Evolutionary conservation across 2,888 invertebrate species (phyloP).

Genomic region (Stenchaetothrips biformis): DNA sequence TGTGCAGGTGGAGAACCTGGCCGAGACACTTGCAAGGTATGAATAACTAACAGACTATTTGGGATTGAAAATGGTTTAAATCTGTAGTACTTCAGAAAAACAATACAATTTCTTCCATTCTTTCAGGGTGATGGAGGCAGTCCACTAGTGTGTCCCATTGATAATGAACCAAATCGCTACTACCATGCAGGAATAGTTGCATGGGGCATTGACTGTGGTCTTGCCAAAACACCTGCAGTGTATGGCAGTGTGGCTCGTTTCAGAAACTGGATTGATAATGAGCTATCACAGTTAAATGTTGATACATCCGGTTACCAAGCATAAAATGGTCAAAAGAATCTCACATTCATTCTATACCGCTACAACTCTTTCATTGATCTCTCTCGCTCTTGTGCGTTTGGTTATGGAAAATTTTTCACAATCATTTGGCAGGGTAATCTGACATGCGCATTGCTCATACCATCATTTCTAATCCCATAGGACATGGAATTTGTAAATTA

Average conservation of each 20-base stretch:
- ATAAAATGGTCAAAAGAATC: neutral
- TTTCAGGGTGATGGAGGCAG: constrained; percentile 74
- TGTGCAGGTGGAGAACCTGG: constrained; percentile 75
- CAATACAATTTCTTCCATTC: neutral
- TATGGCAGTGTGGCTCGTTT: constrained; percentile 67
- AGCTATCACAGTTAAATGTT: constrained; percentile 52
- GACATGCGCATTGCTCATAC: neutral
- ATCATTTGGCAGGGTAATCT: neutral
- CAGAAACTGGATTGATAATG: constrained; percentile 66
- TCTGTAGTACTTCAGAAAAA: neutral
- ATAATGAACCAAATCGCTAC: constrained; percentile 55
- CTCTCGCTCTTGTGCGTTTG: too few relatives aligned
- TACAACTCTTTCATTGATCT: too few relatives aligned
- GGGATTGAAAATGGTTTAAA: neutral
- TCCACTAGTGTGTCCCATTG: constrained; percentile 63
- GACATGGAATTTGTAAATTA: too few relatives aligned
- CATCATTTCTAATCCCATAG: too few relatives aligned
- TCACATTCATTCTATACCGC: too few relatives aligned
- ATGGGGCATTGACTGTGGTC: constrained; percentile 84
- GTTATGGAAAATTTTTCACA: too few relatives aligned
- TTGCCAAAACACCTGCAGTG: constrained; percentile 65
- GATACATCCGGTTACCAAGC: constrained; percentile 32
- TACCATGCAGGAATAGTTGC: constrained; percentile 77
- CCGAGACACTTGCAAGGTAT: constrained; percentile 66
- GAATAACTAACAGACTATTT: constrained; percentile 28